phyloP scores from a whole-genome alignment of 2,888 invertebrate genomes.

The Coleophora deauratella region DNA sequence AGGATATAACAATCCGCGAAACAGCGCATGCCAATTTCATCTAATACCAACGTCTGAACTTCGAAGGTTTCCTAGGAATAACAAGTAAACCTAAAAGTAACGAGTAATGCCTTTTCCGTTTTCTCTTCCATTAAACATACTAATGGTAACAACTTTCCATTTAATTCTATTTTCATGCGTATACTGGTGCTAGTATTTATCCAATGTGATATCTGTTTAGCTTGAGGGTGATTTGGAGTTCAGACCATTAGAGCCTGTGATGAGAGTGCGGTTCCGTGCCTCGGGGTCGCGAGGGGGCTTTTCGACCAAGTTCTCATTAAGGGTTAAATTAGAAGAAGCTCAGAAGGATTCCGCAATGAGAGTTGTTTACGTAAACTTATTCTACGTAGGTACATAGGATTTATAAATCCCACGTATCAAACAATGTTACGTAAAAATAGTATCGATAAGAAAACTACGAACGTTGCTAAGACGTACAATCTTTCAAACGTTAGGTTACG shows the following conservation, averaged over 20 bases:
- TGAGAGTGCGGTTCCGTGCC: slow-evolving; percentile 58
- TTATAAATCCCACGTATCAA: too few relatives aligned
- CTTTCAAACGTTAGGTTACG: too few relatives aligned
- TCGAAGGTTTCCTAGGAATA: too few relatives aligned
- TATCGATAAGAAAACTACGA: too few relatives aligned
- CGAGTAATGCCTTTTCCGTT: too few relatives aligned
- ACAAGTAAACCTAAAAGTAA: too few relatives aligned
- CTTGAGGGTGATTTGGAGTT: slow-evolving; percentile 37
- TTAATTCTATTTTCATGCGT: neutral
- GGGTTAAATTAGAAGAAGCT: slow-evolving; percentile 48
- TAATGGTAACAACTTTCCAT: neutral
- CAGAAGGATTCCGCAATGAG: slow-evolving; percentile 36
- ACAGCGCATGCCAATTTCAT: slow-evolving; percentile 41
- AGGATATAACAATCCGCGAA: slow-evolving; percentile 62
- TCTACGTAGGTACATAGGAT: slow-evolving; percentile 17
- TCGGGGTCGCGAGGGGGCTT: slow-evolving; percentile 48
- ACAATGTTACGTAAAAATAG: too few relatives aligned
- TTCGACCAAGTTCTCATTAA: slow-evolving; percentile 51
- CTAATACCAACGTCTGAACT: slow-evolving; percentile 21
- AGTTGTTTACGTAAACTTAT: slow-evolving; percentile 39
- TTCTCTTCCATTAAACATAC: too few relatives aligned
- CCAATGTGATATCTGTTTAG: slow-evolving; percentile 48
- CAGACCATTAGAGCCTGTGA: slow-evolving; percentile 56
- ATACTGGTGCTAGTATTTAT: slow-evolving; percentile 30
- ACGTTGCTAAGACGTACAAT: too few relatives aligned